Base-by-base conservation (phyloP, 1,140 invertebrate species). In the Argopecten irradians region DNA sequence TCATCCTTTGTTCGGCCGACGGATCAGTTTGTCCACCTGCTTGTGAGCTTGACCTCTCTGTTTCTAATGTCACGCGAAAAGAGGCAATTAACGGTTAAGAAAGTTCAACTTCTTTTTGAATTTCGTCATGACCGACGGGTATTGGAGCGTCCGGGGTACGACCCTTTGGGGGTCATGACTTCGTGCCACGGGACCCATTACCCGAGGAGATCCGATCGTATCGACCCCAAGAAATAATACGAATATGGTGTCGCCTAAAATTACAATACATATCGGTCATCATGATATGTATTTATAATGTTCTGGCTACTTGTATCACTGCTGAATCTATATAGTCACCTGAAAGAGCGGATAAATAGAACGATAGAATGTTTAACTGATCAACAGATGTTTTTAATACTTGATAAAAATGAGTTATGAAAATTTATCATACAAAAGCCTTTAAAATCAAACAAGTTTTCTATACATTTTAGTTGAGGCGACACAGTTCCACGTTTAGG, bases 51-150 rank as follows among this genome's bases (percentile, higher is more conserved):
- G 55, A 71, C 88, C 85, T 86, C 86, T 89, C 71, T 83, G 85
- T 86, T 82, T 85, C 83, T 82, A 85, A 41, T 86, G 82, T 89
- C 84, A 89, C 85, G 55, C 46, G 71, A 82, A 46, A 43, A 89
- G 85, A 86, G 71, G 43, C 88, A 89, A 89, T 89, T 89, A 89
- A 82, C 88, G 88, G 88, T 86, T 86, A 89, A 89, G 85, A 89
- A 89, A 89, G 88, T 89, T 89, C 88, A 89, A 89, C 85, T 89
- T 89, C 88, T 89, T 89, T 86, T 83, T 86, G 86, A 86, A 86
- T 89, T 89, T 89, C 88, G 88, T 89, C 88, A 89, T 86, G 34
- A 89, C 71, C 86, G 86, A 34, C 86, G 39, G 83, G 83, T 83
- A 89, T 86, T 86, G 55, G 55, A 28, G 55, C 55, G 55, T 71